Conservation (phyloP, 2,113 vertebrate genomes). For the Phainopepla nitens region DNA sequence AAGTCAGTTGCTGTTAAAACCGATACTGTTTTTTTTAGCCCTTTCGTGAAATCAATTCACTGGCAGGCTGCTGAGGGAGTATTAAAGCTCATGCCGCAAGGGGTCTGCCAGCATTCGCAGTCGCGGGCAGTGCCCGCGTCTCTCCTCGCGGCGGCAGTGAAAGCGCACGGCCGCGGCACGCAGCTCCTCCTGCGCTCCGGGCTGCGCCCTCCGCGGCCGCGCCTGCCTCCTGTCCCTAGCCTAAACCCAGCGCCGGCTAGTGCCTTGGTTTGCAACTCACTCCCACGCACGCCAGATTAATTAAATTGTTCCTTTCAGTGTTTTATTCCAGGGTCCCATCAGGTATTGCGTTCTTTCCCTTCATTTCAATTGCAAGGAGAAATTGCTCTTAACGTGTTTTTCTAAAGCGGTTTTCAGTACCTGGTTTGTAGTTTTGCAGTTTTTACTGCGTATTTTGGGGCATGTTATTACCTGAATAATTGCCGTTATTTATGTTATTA, state of each 20-base stretch:
- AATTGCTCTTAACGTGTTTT: not conserved
- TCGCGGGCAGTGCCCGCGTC: not conserved
- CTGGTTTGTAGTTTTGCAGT: not conserved
- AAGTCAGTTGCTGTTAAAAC: not conserved
- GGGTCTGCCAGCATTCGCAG: not conserved
- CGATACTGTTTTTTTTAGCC: not conserved
- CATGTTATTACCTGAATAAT: not conserved
- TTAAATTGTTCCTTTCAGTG: not conserved
- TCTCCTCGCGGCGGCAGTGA: slow-evolving; percentile 58
- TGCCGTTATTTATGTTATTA: not conserved
- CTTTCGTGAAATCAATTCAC: not conserved
- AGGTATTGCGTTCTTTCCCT: not conserved
- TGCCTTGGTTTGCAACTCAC: not conserved
- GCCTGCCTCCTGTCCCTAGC: not conserved
- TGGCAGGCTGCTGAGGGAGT: not conserved
- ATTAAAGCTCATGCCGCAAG: not conserved
- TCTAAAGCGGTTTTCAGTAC: not conserved
- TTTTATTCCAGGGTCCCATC: not conserved
- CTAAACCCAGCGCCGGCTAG: accelerated
- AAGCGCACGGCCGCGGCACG: not conserved
- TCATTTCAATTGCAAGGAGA: not conserved
- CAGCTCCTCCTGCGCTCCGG: not conserved
- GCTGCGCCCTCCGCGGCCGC: not conserved
- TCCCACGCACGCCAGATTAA: not conserved
- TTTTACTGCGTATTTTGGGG: not conserved